A percentile compares a stretch with the other conserved stretches of the same genome.
Conservation (phyloP, 2,888 invertebrate species). For the Amblyteles armatorius region DNA sequence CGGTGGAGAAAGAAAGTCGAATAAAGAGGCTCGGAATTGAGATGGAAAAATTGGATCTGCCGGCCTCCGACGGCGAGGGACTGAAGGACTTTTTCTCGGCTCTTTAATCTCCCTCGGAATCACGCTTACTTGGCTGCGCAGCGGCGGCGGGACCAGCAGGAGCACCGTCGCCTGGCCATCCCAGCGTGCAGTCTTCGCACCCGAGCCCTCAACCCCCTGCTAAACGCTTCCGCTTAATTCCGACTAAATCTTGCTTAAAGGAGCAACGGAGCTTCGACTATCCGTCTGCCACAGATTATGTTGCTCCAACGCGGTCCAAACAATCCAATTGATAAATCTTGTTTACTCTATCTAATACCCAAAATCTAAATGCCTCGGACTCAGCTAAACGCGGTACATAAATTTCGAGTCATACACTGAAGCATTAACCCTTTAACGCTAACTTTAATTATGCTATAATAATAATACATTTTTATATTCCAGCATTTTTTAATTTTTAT, state of each 20-base stretch:
- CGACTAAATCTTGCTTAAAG: constrained; percentile 50
- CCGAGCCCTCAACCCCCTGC: constrained; percentile 48
- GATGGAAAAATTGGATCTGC: constrained; percentile 66
- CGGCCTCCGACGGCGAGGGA: constrained; percentile 51
- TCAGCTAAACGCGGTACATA: background rate
- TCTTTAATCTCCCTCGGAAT: constrained; percentile 67
- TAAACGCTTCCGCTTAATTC: constrained; percentile 64
- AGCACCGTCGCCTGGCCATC: constrained; percentile 55
- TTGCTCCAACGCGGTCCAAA: constrained; percentile 22
- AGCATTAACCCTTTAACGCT: too few relatives aligned
- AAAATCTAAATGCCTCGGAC: background rate
- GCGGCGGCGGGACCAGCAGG: constrained; percentile 41
- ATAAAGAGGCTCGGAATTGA: constrained; percentile 53
- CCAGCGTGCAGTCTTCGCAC: constrained; percentile 62
- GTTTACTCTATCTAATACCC: constrained; percentile 26
- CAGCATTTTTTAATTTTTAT: too few relatives aligned
- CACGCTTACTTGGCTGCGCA: constrained; percentile 63
- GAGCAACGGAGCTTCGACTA: constrained; percentile 44
- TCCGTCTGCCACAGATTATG: constrained; percentile 16
- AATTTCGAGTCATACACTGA: background rate
- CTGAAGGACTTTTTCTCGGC: constrained; percentile 60
- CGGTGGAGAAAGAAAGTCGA: constrained; percentile 32
- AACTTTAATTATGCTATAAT: background rate
- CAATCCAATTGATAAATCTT: constrained; percentile 53
- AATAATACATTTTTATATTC: too few relatives aligned